Evolutionary conservation across 2,888 invertebrate species (phyloP), one percentile per base, ranked within the genome.

Genomic region (Trissolcus japonicus): DNA sequence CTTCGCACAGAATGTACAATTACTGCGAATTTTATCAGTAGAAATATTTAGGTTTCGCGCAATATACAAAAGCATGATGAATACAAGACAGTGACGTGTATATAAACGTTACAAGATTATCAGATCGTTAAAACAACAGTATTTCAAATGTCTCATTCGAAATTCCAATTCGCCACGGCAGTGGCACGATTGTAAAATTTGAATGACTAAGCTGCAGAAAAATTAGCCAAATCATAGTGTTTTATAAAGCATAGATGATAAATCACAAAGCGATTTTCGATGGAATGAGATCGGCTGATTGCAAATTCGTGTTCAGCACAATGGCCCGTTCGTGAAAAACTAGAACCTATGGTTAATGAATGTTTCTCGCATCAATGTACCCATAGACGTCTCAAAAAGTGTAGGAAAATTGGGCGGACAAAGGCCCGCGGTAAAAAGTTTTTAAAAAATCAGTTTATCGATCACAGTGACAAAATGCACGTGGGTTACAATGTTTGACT

Each of bases 1-100:
- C 83, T 83, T 83, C 82, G 83, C 80, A 83, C 83, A 83, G 80
- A 84, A 85, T 85, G 81, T 84, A 85, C 83, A 85, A 80, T 85
- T 82, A 85, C 81, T 82, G 76, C 73, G 76, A 76, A 76, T 76
- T 76, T 60, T 67, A 17, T 25, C 55, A 9, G 50, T 74, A 74
- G 69, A 78, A 74, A 78, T 78, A 65, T 78, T 79, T 65, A 81
- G 80, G 79, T 80, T 71, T 83, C 35, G 59, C 81, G 83, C 84
- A 82, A 85, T 85, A 61, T 85, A 85, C 85, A 84, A 61, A 82
- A 84, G 84, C 83, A 82, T 80, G 82, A 82, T 83, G 79, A 79
- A 78, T 81, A 79, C 74, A 72, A 80, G 82, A 82, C 79, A 78
- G 76, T 73, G 76, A 81, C 80, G 81, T 75, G 71, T 81, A 73